These are phyloP conservation scores for Oceanodroma tethys DNA, from an alignment of 2,113 vertebrate genomes.

Conservation along the genomic window DNA sequence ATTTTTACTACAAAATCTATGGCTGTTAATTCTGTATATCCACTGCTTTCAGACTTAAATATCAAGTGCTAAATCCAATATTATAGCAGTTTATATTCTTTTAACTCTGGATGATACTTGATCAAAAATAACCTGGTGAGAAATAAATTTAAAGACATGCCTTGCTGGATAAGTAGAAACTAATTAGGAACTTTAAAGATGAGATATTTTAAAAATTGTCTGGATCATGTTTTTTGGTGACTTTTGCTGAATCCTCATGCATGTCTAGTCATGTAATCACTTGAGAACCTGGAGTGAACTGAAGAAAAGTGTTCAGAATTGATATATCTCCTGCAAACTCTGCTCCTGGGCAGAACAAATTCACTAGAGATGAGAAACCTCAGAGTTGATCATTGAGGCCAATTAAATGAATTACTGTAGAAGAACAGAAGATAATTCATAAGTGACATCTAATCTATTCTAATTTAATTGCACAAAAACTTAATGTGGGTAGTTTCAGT, in stretches of 20 bases:
- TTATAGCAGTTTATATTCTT: background rate
- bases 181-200: background rate
- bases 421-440: slow-evolving; percentile 58
- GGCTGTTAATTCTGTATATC: background rate
- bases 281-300: slow-evolving; percentile 1
- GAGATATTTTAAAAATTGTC: background rate
- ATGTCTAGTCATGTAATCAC: slow-evolving; percentile 22
- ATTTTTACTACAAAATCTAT: background rate
- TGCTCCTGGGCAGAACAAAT: slow-evolving; percentile 48
- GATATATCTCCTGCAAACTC: slow-evolving; percentile 40
- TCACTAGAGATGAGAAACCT: slow-evolving; percentile 53
- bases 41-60: background rate
- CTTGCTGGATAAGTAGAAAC: background rate
- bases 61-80: background rate
- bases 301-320: slow-evolving; percentile 27
- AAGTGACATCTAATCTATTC: slow-evolving; percentile 54
- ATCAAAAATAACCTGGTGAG: background rate
- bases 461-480: slow-evolving; percentile 58
- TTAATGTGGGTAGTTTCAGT: background rate
- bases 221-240: background rate
- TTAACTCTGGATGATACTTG: background rate
- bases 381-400: slow-evolving; percentile 45
- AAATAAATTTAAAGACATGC: background rate
- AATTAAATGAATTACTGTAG: slow-evolving; percentile 63
- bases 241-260: background rate